Base-by-base conservation (phyloP, 2,797 vertebrate species). In the Melanotaenia trifasciata region DNA sequence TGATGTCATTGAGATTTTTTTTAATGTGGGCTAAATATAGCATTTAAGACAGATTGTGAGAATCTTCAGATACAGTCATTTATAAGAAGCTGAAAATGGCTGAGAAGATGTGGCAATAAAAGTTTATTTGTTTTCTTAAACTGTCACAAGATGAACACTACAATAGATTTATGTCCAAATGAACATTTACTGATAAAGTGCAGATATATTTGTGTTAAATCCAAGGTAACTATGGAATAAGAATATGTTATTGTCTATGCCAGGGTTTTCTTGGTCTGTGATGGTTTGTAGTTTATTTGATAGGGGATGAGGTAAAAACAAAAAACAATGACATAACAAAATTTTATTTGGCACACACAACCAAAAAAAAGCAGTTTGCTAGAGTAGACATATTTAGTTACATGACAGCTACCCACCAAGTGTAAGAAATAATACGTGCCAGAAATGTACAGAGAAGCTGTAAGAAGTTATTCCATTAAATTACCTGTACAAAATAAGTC, bases 1-100 rank as follows among this genome's bases (percentile, higher is more conserved):
- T 87, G 60, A 85, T 81, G 86, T 89, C 80, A 89, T 74, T 72
- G 54, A 67, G 58, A 83, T 78, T 87, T 84, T n/a, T n/a, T 80
- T 67, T 81, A 58, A 88, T 80, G 33, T 35, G 3, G 33, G 66
- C 65, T 90, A 89, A 83, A 87, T 45, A 81, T 84, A 89, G 85
- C 63, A 76, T 84, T 32, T 61, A 36, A 73, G 62, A 80, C 74
- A 81, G 62, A 82, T 30, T 85, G 56, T 67, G 63, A 66, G 67
- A 58, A 58, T 83, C 32, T 70, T 50, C 14, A 72, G 61, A 70
- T 53, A 9, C 65, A 61, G 35, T 69, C 2, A 65, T 64, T 74
- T 60, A 28, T 47, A 67, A 47, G 66, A 30, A 18, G 28, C 11
- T 74, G 20, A 65, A 80, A 74, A 53, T 61, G 28, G 36, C 47